These are phyloP conservation scores for Carpatolechia fugitivella DNA, from an alignment of 2,888 invertebrate species.

Conservation along the genomic window DNA sequence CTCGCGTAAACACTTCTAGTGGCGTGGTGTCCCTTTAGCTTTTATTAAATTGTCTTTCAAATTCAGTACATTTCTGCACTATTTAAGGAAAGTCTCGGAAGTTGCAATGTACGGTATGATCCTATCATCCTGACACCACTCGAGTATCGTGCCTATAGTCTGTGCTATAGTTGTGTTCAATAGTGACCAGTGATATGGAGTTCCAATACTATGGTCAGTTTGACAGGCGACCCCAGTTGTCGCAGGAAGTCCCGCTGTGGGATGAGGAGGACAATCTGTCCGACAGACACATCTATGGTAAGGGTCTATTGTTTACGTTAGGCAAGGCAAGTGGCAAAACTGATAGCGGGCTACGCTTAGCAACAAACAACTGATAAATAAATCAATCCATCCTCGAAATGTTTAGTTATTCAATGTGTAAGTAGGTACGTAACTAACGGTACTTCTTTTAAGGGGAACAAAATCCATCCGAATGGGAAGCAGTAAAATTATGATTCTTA, in stretches of 20 bases:
- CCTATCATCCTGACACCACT: background rate
- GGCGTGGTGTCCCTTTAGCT: slow-evolving; percentile 47
- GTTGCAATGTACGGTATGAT: background rate
- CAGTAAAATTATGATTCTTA: no score
- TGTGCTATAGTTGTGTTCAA: slow-evolving; percentile 23
- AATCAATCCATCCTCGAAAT: no score
- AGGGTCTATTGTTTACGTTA: background rate
- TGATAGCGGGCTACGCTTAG: no score
- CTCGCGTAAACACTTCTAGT: slow-evolving; percentile 50
- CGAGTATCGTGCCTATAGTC: no score
- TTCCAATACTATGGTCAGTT: slow-evolving; percentile 70
- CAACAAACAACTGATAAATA: no score
- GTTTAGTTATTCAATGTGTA: no score
- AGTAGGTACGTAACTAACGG: no score
- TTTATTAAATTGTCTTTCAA: background rate
- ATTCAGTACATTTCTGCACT: background rate
- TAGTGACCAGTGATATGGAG: slow-evolving; percentile 47
- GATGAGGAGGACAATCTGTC: slow-evolving; percentile 71
- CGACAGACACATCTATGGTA: slow-evolving; percentile 66
- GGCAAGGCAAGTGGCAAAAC: no score
- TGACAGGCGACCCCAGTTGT: slow-evolving; percentile 44
- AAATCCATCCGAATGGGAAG: no score
- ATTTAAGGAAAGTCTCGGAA: background rate
- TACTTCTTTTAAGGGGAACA: no score
- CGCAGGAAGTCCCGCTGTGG: slow-evolving; percentile 67